These are phyloP conservation scores for Corydoras maculifer DNA, from an alignment of 2,113 vertebrate species.

Conservation along the genomic window DNA sequence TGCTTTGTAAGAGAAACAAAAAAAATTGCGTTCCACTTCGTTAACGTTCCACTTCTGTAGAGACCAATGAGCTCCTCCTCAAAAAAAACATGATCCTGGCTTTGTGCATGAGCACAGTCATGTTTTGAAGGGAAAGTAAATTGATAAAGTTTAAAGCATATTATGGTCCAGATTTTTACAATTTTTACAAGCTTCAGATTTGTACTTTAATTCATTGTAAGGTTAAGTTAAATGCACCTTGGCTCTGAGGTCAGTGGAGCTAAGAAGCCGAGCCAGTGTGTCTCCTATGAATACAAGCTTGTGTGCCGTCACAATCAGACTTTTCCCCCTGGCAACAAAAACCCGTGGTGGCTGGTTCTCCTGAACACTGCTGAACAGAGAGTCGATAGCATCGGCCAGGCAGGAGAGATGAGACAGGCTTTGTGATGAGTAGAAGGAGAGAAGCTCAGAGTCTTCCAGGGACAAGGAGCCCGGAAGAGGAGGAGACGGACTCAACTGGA, in stretches of 20 bases:
- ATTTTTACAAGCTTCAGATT: too few relatives aligned
- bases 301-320: conserved; percentile 81
- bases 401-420: conserved; percentile 76
- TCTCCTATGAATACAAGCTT: conserved; percentile 86
- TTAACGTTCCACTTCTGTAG: too few relatives aligned
- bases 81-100: too few relatives aligned
- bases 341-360: conserved; percentile 76
- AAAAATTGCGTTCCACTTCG: too few relatives aligned
- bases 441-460: conserved; percentile 74
- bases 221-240: conserved; percentile 41
- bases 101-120: too few relatives aligned
- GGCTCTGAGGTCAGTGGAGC: conserved; percentile 70
- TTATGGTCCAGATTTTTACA: too few relatives aligned
- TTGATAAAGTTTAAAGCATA: too few relatives aligned
- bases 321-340: conserved; percentile 80
- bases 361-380: conserved; percentile 72
- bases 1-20: too few relatives aligned
- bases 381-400: conserved; percentile 73
- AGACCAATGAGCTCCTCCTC: too few relatives aligned
- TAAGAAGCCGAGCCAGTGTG: conserved; percentile 77
- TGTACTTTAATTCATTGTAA: too few relatives aligned
- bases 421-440: conserved; percentile 83
- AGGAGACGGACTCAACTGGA: conserved; percentile 60
- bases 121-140: too few relatives aligned
- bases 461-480: conserved; percentile 63